Evolutionary conservation across 2,888 invertebrate species (phyloP).

Genomic region (Coecobrya sp.): DNA sequence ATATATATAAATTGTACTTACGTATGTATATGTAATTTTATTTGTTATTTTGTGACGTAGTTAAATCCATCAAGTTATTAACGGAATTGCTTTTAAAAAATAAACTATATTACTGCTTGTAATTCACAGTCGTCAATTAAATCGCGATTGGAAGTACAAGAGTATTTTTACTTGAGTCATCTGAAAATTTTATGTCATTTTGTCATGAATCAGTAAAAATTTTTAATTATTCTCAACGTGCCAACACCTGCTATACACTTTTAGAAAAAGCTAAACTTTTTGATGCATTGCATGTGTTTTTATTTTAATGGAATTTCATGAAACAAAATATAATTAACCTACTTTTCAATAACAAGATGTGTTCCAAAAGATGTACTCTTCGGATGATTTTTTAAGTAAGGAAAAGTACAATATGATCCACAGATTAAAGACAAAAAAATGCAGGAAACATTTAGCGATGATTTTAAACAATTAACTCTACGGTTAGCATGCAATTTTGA

Average conservation of each 20-base stretch:
- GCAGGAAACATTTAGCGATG: not conserved
- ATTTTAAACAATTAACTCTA: not conserved
- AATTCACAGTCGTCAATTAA: too few relatives aligned
- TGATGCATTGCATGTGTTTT: not conserved
- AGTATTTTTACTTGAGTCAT: constrained; percentile 47
- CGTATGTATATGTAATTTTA: not conserved
- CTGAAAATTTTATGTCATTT: not conserved
- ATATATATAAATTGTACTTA: constrained; percentile 42
- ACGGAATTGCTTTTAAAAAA: constrained; percentile 51
- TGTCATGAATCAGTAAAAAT: constrained; percentile 18
- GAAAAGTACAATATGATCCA: not conserved
- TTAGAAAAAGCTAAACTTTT: not conserved
- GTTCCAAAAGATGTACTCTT: constrained; percentile 41
- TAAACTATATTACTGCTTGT: constrained; percentile 12
- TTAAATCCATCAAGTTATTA: constrained; percentile 12
- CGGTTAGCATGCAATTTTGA: not conserved
- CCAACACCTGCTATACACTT: constrained; percentile 43
- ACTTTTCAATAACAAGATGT: constrained; percentile 50
- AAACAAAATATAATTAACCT: not conserved
- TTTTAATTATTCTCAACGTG: constrained; percentile 66
- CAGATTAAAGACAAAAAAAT: constrained; percentile 30
- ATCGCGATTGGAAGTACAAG: not conserved
- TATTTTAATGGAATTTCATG: not conserved
- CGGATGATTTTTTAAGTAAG: not conserved
- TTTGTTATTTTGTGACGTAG: constrained; percentile 43